These are phyloP conservation scores for Zootoca vivipara DNA, from an alignment of 2,113 vertebrate species.

Conservation along the genomic window DNA sequence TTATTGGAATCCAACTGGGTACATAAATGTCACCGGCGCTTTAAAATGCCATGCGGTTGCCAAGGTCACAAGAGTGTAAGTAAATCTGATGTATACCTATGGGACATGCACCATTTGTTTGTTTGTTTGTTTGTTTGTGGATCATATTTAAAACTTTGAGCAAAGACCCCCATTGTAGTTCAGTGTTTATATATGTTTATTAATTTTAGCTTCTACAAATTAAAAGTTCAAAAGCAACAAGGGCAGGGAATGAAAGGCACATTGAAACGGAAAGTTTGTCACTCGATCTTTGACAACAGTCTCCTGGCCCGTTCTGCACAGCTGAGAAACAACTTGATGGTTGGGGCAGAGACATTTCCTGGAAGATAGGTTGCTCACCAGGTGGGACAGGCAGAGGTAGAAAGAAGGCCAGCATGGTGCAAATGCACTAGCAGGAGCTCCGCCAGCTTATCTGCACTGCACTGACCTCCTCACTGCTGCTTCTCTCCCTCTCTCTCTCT, in stretches of 20 bases:
- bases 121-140: neutral
- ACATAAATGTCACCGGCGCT: slow-evolving; percentile 65
- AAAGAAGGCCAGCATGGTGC: too few relatives aligned
- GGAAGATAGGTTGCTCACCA: too few relatives aligned
- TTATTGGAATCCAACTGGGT: slow-evolving; percentile 59
- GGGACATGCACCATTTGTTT: slow-evolving; percentile 9
- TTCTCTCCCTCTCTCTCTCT: too few relatives aligned
- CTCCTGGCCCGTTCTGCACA: too few relatives aligned
- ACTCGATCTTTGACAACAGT: neutral
- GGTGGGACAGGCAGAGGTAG: too few relatives aligned
- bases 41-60: slow-evolving; percentile 59
- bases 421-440: too few relatives aligned
- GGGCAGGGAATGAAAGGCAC: neutral
- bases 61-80: slow-evolving; percentile 42
- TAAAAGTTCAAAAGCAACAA: neutral
- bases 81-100: slow-evolving; percentile 13
- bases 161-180: neutral
- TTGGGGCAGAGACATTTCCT: too few relatives aligned
- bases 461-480: too few relatives aligned
- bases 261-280: neutral
- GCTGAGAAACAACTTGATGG: too few relatives aligned
- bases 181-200: neutral
- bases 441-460: too few relatives aligned
- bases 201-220: too few relatives aligned
- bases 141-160: neutral